Evolutionary conservation across 2,113 vertebrate genomes (phyloP), one percentile per base, ranked within the genome.

Genomic region (Sinocyclocheilus rhinocerous): DNA sequence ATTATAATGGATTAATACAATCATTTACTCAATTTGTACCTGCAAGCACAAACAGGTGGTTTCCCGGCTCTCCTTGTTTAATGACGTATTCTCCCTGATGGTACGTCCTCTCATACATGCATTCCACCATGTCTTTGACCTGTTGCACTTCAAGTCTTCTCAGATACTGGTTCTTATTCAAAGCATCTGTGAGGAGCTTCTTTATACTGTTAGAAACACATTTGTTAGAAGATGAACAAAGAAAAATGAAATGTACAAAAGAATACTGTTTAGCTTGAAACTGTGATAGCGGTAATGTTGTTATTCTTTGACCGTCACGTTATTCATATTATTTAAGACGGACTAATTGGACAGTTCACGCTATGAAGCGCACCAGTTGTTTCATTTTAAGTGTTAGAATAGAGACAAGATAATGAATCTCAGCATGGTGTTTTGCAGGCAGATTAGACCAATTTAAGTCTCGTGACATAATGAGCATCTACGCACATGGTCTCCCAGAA

Each of bases 121-220:
- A 98, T 91, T 98, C 97, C 88, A 97, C 97, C 95, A 97, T 98
- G 91, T 97, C 97, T 90, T 91, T 93, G 89, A 97, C 93, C 94
- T 97, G 97, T 89, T 96, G 96, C 84, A 94, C 94, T 89, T 98
- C 97, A 91, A 98, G 89, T 75, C 96, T 92, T 92, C 95, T 97
- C 93, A 98, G 92, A 92, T 98, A 98, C 83, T 97, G 96, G 90
- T 99, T 98, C 93, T 94, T 97, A 89, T 95, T 97, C 86, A 98
- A 93, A 42, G 97, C 96, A 8, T 97, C 97, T 0, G 89, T 96
- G 88, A 99, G 96, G 63, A 96, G 95, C 90, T 96, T 97, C 94
- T 98, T 98, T 88, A 97, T 95, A 89, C 97, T 98, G 90, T 59
- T 42, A 77, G 18, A 86, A 52, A 50, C 7, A 87, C 52, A 65